phyloP scores from a whole-genome alignment of 2,888 invertebrate species.

The Scrobipalpa costella region DNA sequence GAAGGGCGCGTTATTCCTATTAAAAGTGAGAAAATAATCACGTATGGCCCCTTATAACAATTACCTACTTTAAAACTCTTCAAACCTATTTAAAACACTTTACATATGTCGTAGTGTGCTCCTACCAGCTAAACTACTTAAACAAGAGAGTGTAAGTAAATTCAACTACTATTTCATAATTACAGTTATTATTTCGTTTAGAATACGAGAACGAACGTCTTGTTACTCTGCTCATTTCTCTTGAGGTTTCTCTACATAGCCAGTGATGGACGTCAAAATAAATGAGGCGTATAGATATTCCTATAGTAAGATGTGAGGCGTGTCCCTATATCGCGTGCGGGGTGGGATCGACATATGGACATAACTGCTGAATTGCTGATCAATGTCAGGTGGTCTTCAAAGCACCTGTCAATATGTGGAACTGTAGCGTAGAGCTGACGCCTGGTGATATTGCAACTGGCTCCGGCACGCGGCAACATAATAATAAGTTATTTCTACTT shows the following conservation, averaged over 20 bases:
- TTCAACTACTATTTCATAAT: neutral
- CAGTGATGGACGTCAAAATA: neutral
- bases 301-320: neutral
- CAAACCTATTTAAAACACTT: neutral
- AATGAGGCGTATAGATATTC: neutral
- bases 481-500: neutral
- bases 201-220: neutral
- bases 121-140: neutral
- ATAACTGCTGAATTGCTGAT: constrained; percentile 57
- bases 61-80: neutral
- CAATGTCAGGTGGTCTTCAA: constrained; percentile 63
- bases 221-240: neutral
- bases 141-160: neutral
- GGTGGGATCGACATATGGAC: constrained; percentile 66
- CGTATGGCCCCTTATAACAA: neutral
- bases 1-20: too few species aligned
- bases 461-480: neutral
- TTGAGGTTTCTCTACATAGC: too few species aligned
- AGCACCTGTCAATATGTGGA: constrained; percentile 67
- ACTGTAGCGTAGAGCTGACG: constrained; percentile 37
- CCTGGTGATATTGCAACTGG: neutral
- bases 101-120: neutral
- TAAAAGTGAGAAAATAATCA: too few species aligned
- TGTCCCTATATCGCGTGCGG: constrained; percentile 55
- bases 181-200: neutral